Conservation (phyloP, 2,113 vertebrate species). For the Pavo muticus region DNA sequence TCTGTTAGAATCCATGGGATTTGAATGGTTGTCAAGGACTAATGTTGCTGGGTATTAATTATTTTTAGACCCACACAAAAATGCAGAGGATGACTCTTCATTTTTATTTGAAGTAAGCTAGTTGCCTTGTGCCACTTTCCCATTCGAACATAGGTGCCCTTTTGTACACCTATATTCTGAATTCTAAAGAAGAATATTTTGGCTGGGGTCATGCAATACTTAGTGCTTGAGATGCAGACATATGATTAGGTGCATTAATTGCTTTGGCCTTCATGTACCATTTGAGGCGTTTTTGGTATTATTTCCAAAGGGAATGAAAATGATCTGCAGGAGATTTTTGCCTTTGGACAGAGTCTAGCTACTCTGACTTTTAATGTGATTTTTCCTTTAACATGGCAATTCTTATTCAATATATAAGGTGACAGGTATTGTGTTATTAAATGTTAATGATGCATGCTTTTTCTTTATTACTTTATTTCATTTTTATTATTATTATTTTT, state of each 20-base stretch:
- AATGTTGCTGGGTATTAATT: background rate
- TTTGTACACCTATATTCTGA: background rate
- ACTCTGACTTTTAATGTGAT: background rate
- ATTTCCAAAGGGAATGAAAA: background rate
- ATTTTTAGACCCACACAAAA: background rate
- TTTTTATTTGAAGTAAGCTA: background rate
- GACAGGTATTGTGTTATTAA: background rate
- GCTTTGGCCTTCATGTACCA: background rate
- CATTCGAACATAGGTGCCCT: background rate
- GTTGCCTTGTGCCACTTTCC: background rate
- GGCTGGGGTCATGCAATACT: background rate
- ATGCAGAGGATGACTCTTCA: background rate
- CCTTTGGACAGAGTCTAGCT: background rate
- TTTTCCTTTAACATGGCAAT: background rate
- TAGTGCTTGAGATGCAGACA: background rate
- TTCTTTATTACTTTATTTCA: too few species aligned
- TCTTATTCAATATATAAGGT: background rate
- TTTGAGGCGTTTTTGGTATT: background rate
- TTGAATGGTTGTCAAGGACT: background rate
- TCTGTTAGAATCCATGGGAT: too few species aligned
- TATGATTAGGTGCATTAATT: background rate
- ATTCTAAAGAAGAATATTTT: background rate
- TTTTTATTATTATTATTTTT: background rate
- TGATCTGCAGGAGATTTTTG: background rate
- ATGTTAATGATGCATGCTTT: background rate